Evolutionary conservation across 2,113 vertebrate genomes (phyloP).

Genomic region (Spilogale gracilis): DNA sequence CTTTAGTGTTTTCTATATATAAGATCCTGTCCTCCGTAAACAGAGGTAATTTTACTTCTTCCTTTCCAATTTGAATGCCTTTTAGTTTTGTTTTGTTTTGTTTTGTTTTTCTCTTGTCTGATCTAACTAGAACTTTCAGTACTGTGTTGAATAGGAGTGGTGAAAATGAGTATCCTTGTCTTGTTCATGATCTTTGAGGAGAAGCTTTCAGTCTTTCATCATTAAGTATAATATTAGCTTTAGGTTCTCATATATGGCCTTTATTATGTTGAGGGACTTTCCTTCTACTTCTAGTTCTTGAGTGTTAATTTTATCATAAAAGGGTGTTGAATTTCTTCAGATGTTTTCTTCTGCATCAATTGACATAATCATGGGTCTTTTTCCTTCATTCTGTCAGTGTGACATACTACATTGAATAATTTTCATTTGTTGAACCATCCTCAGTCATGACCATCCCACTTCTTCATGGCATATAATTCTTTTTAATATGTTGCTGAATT

Average conservation of each 20-base stretch:
- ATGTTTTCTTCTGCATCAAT: background rate
- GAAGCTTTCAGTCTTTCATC: background rate
- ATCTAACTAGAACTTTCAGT: background rate
- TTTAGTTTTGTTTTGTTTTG: background rate
- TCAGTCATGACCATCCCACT: background rate
- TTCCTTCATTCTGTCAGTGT: background rate
- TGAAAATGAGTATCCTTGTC: background rate
- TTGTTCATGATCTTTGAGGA: background rate
- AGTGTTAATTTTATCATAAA: background rate
- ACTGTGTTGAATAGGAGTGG: background rate
- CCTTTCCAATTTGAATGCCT: background rate
- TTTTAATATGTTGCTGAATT: background rate
- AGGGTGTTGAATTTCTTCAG: background rate
- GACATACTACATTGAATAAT: background rate
- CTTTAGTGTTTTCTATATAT: background rate
- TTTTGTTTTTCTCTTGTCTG: background rate
- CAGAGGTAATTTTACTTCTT: background rate
- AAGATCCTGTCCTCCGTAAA: background rate
- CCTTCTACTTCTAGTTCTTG: background rate
- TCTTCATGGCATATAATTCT: background rate
- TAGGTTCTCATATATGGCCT: background rate
- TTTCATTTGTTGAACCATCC: background rate
- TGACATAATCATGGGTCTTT: background rate
- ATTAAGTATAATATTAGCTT: background rate
- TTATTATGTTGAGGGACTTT: background rate